These are phyloP conservation scores for Anser cygnoides DNA, from an alignment of 2,113 vertebrate species.

Conservation along the genomic window DNA sequence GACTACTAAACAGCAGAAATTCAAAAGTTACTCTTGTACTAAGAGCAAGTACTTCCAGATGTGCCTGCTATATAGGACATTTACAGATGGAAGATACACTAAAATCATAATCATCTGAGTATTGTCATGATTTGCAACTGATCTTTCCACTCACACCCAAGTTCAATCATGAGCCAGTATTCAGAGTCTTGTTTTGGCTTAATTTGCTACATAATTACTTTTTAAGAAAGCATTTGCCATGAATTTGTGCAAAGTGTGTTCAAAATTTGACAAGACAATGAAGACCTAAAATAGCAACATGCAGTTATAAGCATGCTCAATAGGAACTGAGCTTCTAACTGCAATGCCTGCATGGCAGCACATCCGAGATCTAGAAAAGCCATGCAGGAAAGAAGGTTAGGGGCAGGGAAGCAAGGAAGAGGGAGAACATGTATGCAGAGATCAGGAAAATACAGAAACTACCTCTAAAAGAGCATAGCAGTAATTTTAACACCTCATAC, in stretches of 20 bases:
- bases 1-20: neutral
- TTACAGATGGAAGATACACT: neutral
- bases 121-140: neutral
- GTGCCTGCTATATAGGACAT: rapidly evolving
- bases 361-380: neutral
- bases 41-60: neutral
- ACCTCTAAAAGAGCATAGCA: rapidly evolving
- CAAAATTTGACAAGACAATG: neutral
- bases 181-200: neutral
- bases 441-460: neutral
- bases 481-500: neutral
- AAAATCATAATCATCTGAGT: neutral
- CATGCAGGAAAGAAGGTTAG: neutral
- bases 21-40: neutral
- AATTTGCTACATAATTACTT: neutral
- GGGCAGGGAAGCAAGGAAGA: neutral
- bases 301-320: neutral
- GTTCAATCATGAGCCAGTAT: neutral
- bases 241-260: rapidly evolving
- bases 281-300: neutral
- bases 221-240: neutral
- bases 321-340: neutral
- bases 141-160: neutral
- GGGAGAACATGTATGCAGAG: rapidly evolving
- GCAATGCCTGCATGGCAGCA: neutral